A percentile compares a stretch with the other conserved stretches of the same genome.
These are phyloP conservation scores for Lepus americanus DNA, from an alignment of 2,113 vertebrate genomes.

Conservation along the genomic window DNA sequence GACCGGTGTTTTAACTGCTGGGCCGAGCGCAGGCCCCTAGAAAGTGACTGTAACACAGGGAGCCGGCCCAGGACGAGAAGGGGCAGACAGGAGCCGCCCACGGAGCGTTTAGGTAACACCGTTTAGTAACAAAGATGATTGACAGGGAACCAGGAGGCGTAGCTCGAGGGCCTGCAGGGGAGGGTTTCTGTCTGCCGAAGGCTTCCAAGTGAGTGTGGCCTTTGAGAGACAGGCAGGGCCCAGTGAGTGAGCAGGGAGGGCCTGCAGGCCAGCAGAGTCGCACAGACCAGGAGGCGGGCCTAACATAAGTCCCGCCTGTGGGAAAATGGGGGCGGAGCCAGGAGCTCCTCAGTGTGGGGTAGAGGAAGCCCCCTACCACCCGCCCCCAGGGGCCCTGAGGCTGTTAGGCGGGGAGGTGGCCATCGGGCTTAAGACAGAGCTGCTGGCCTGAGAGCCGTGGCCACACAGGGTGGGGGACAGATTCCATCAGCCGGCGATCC, in stretches of 20 bases:
- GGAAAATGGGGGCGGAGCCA: no score
- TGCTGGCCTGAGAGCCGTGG: background rate
- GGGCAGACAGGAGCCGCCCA: no score
- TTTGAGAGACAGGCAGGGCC: background rate
- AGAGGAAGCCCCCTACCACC: no score
- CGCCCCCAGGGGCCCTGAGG: background rate
- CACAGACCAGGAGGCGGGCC: background rate
- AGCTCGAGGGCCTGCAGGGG: background rate
- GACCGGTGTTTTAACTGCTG: no score
- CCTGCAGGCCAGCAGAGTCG: rapidly evolving
- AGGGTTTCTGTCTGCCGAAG: background rate
- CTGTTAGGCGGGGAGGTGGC: background rate
- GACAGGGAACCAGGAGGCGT: rapidly evolving
- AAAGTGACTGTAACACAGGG: no score
- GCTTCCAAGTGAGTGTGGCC: background rate
- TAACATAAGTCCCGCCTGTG: no score
- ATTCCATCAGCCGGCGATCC: background rate
- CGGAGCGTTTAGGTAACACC: no score
- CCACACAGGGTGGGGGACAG: no score
- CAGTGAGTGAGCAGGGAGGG: background rate
- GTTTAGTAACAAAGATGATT: background rate
- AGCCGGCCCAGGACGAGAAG: no score
- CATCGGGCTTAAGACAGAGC: rapidly evolving
- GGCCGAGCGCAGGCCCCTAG: no score
- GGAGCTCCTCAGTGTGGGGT: no score